Evolutionary conservation across 2,113 vertebrate genomes (phyloP), one percentile per base, ranked within the genome.

Genomic region (Sitta europaea): DNA sequence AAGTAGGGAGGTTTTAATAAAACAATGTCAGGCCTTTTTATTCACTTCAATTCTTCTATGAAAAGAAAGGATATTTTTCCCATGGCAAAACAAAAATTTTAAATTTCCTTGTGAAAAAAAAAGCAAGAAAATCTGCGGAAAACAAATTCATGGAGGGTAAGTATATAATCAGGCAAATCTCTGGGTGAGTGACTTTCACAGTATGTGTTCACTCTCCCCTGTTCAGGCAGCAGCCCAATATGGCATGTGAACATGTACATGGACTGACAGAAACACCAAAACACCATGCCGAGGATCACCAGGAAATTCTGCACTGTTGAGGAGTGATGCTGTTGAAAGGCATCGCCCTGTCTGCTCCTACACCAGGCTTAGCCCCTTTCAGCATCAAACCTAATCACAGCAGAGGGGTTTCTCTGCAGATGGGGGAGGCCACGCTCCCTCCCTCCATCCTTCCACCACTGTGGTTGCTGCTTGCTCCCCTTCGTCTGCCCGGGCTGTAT

Each of bases 191-290:
- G 70, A 90, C 9, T 1, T 83, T 92, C 76, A 62, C 79, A 57
- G 72, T 70, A 42, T 59, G 55, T 63, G 31, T 67, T 83, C 72
- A 47, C 16, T 38, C 27, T 24, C 40, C 31, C 16, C 67, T 67
- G 10, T 77, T 58, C 59, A 88, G 78, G 27, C 6, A 4, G 51
- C 31, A 65, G 57, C 51, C 28, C 47, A 86, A 45, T 80, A 68
- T 61, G 61, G 55, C 75, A 77, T 58, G 42, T 94, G 90, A 88
- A 81, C 1, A 1, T 78, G 79, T 68, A 80, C 38, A 31, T 18
- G 53, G 45, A 33, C 61, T 92, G 95, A 92, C 84, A 94, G 80
- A 84, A 95, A 81, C 65, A 86, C 86, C 86, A 89, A 91, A 95
- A 81, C 15, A 15, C 59, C 42, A 12, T 43, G 70, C 36, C 38